Evolutionary conservation across 2,797 vertebrate species (phyloP).

Genomic region (Sebastes minor): DNA sequence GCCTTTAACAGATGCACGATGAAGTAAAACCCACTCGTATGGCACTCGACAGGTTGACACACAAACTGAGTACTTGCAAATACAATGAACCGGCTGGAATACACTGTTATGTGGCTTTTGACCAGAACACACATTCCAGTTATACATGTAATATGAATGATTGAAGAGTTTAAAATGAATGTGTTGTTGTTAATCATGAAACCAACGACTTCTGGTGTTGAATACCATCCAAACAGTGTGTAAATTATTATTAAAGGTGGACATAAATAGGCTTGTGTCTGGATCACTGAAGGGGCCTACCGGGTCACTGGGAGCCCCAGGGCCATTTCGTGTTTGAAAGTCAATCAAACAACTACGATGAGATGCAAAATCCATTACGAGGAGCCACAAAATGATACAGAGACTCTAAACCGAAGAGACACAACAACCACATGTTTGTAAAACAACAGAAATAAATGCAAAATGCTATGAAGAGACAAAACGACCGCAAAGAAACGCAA

Average conservation of each 20-base stretch:
- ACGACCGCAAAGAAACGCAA: not conserved
- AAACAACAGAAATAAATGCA: not conserved
- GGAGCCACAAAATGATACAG: too few relatives aligned
- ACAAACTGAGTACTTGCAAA: not conserved
- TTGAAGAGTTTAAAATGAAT: slow-evolving; percentile 15
- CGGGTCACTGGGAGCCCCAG: too few relatives aligned
- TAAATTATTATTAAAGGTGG: slow-evolving; percentile 76
- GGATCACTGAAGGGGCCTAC: not conserved
- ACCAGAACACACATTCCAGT: slow-evolving; percentile 60
- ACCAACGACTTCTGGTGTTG: not conserved
- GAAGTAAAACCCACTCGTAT: not conserved
- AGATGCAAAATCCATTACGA: not conserved
- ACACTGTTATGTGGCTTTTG: slow-evolving; percentile 25
- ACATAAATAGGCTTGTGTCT: slow-evolving; percentile 11
- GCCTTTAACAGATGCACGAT: not conserved
- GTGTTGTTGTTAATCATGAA: slow-evolving; percentile 36
- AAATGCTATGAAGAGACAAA: not conserved
- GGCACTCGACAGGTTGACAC: slow-evolving; percentile 20
- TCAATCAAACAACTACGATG: not conserved
- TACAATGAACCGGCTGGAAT: not conserved
- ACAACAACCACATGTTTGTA: too few relatives aligned
- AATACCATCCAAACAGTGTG: slow-evolving; percentile 33
- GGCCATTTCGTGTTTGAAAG: not conserved
- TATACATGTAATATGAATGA: slow-evolving; percentile 14
- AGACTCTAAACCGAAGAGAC: too few relatives aligned